Evolutionary conservation across 1,140 invertebrate genomes (phyloP), one percentile per base, ranked within the genome.

Genomic region (Drosophila lini): DNA sequence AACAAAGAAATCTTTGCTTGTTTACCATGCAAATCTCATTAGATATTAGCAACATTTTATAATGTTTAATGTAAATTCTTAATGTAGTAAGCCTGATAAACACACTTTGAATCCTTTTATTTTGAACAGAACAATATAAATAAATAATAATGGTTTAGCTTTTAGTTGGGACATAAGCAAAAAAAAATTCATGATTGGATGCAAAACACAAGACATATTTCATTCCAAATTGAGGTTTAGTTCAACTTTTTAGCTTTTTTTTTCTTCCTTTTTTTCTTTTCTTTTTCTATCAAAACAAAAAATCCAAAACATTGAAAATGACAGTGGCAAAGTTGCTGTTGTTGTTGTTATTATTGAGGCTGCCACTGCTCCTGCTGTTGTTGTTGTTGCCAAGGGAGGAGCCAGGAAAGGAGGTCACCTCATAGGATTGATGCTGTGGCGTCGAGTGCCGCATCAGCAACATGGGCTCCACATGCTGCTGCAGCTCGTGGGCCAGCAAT

Each of bases 251-350:
- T 38, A 47, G 28, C 7, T 16, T 16, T 19, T 22, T n/a, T 42
- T 32, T 31, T 60, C 52, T n/a, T 19, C 34, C 25, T 28, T 55
- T 73, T 15, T 9, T 25, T 48, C 16, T 40, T 52, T 31, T 16
- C 25, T 47, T 25, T 73, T 50, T 36, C n/a, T 22, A 48, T 83
- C 63, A 91, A 74, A 91, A 91, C 68, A 91, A 67, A 76, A 91
- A 91, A 48, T 91, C 90, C 68, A 91, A 81, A 69, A 91, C 83
- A 86, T 91, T 91, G 68, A 91, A 91, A 71, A 91, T 80, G 53
- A 91, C 81, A 53, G 73, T 91, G 65, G 84, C 86, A 74, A 91
- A 70, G 64, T 90, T 90, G 63, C 81, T 86, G 67, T 74, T 88
- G 68, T 64, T 78, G 41, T 42, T 79, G 42, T 62, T 70, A 32